A percentile compares a stretch with the other conserved stretches of the same genome.
phyloP scores from a whole-genome alignment of 2,797 vertebrate genomes.

The Intellagama lesueurii region DNA sequence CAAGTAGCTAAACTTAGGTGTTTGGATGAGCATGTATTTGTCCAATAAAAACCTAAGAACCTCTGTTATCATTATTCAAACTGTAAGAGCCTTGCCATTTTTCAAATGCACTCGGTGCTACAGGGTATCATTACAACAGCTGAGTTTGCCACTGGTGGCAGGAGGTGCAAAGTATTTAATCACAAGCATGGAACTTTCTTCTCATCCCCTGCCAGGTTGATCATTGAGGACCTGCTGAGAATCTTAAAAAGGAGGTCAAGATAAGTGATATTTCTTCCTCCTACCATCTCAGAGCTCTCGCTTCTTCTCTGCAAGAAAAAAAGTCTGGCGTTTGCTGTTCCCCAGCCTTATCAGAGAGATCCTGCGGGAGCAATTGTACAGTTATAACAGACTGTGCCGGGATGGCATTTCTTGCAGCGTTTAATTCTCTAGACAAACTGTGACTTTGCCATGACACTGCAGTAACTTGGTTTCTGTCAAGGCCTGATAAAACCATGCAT shows the following conservation, averaged over 20 bases:
- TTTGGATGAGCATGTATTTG: neutral
- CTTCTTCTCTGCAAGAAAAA: neutral
- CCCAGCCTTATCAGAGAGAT: conserved; percentile 25
- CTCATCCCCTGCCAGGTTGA: neutral
- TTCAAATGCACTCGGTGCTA: neutral
- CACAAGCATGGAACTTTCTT: neutral
- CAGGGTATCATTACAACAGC: neutral
- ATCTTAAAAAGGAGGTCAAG: neutral
- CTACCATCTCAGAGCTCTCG: conserved; percentile 14
- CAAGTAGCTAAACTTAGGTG: neutral
- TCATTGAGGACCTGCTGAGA: neutral
- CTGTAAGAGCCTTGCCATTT: neutral
- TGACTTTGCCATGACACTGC: conserved; percentile 28
- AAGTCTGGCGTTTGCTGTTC: conserved; percentile 25
- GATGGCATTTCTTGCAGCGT: neutral
- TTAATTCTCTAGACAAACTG: conserved; percentile 22
- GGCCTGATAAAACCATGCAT: neutral
- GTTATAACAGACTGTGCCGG: conserved; percentile 4
- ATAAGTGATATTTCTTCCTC: neutral
- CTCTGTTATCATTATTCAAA: neutral
- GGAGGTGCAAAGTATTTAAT: conserved; percentile 19
- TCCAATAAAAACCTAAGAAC: neutral
- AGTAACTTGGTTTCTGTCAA: neutral
- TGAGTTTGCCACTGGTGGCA: conserved; percentile 27
- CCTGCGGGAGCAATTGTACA: conserved; percentile 26